These are phyloP conservation scores for Ostrea denselamellosa DNA, from an alignment of 1,140 invertebrate species.

Conservation along the genomic window DNA sequence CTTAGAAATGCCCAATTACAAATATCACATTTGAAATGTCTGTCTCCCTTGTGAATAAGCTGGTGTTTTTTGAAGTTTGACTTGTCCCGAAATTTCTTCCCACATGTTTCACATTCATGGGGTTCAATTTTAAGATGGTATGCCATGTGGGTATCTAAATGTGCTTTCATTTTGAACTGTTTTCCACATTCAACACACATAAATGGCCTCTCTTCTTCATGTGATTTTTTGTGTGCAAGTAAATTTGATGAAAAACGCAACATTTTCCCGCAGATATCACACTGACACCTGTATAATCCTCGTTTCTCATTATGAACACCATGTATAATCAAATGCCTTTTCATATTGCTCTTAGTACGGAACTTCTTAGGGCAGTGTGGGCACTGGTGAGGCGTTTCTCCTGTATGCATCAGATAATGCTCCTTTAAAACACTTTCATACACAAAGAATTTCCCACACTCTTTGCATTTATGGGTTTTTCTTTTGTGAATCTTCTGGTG, in stretches of 20 bases:
- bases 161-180: slow-evolving; percentile 19
- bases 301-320: not conserved
- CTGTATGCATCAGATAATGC: slow-evolving; percentile 14
- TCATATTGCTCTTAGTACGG: slow-evolving; percentile 5
- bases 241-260: not conserved
- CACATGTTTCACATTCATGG: slow-evolving; percentile 39
- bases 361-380: slow-evolving; percentile 19
- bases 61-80: slow-evolving; percentile 40
- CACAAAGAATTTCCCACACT: not conserved
- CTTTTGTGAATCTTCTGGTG: not conserved
- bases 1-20: slow-evolving; percentile 43
- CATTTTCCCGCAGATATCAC: slow-evolving; percentile 5
- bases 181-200: not conserved
- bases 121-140: slow-evolving; percentile 1
- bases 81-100: slow-evolving; percentile 29
- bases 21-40: slow-evolving; percentile 32
- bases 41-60: slow-evolving; percentile 42
- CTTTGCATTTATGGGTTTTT: slow-evolving; percentile 5
- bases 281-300: not conserved
- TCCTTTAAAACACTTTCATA: not conserved
- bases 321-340: slow-evolving; percentile 15
- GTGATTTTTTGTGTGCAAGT: not conserved
- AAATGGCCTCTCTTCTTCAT: not conserved
- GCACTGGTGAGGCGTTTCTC: not conserved
- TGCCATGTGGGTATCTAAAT: not conserved